phyloP scores from a whole-genome alignment of 1,140 invertebrate genomes.

The Trichonephila inaurata region DNA sequence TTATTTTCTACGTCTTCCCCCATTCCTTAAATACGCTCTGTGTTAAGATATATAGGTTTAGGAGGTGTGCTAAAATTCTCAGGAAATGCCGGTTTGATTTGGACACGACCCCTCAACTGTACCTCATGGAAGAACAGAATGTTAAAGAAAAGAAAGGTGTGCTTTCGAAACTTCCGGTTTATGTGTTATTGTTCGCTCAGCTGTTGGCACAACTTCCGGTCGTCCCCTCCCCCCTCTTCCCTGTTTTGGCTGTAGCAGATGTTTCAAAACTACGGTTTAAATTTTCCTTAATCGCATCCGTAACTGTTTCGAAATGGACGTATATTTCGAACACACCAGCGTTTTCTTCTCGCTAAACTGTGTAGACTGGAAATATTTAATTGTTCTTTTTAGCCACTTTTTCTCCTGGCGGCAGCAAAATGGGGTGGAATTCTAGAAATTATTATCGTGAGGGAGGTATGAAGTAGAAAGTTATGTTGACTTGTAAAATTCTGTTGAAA shows the following conservation, averaged over 20 bases:
- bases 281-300: conserved; percentile 63
- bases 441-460: too few species aligned
- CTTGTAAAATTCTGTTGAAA: too few species aligned
- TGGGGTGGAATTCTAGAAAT: neutral
- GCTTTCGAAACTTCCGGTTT: conserved; percentile 73
- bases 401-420: neutral
- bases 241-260: conserved; percentile 34
- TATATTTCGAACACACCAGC: neutral
- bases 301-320: conserved; percentile 58
- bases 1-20: too few species aligned
- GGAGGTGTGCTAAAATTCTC: too few species aligned
- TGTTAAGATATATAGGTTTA: too few species aligned
- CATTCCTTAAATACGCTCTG: too few species aligned
- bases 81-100: too few species aligned
- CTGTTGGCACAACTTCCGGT: conserved; percentile 56
- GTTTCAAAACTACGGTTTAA: conserved; percentile 47
- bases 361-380: neutral
- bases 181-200: conserved; percentile 73
- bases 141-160: conserved; percentile 36
- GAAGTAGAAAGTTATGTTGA: too few species aligned
- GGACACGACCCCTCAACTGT: neutral
- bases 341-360: neutral
- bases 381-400: neutral
- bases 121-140: conserved; percentile 41
- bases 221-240: conserved; percentile 10